Evolutionary conservation across 2,888 invertebrate genomes (phyloP), one percentile per base, ranked within the genome.

Genomic region (Parelbella ahira): DNA sequence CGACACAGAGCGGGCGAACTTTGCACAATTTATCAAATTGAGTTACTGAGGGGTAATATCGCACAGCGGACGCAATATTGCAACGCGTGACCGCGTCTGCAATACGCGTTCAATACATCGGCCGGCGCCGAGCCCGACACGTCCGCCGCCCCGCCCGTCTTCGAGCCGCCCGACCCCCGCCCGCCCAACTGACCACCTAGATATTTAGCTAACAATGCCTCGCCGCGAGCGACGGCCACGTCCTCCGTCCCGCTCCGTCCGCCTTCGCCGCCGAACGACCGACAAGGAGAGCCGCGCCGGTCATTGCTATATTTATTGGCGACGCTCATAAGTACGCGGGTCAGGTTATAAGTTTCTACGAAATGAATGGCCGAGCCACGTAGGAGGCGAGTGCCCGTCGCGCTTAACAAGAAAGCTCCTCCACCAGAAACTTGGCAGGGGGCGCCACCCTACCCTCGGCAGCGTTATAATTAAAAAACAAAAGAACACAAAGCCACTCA

Each of bases 61-160:
- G 82, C 68, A 72, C 69, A 78, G 78, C 79, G 83, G 75, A 84
- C 86, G 86, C 86, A 87, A 86, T 86, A 86, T 86, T 86, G 87
- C 87, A 83, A 84, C 86, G 86, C 87, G 84, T 86, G 87, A 86
- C 84, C 84, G 83, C 84, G 82, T 83, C 87, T 84, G 86, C 84
- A 87, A 83, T 81, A 81, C 86, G 80, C 88, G 88, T 84, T 88
- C 88, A 79, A 88, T 88, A 88, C 87, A 86, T 84, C 86, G 86
- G 77, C 78, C 80, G 82, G 80, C 81, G 81, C 78, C 78, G 60
- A 57, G 77, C 78, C 71, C 75, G 69, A 74, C 80, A 79, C 84
- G 81, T 78, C 76, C 76, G 72, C 76, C 73, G 68, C 79, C 80
- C 68, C 60, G 50, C 60, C 63, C 69, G 68, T 68, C 73, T 70